A percentile compares a stretch with the other conserved stretches of the same genome.
These are phyloP conservation scores for Andrena bucephala DNA, from an alignment of 2,888 invertebrate species.

Conservation along the genomic window DNA sequence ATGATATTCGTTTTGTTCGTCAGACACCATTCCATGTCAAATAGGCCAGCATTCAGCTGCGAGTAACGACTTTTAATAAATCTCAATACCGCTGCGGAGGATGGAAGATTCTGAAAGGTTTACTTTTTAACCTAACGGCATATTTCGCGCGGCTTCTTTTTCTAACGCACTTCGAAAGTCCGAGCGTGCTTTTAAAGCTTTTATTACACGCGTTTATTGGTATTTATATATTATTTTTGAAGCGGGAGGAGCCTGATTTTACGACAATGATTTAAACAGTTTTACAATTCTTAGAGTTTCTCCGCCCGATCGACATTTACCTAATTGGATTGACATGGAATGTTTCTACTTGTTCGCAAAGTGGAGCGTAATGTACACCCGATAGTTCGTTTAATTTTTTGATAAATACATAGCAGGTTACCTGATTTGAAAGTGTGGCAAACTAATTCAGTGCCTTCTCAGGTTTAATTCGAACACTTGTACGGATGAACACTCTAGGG, in stretches of 20 bases:
- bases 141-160: too few relatives aligned
- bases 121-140: too few relatives aligned
- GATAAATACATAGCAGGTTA: conserved; percentile 21
- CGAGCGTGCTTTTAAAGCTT: too few relatives aligned
- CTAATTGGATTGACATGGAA: conserved; percentile 48
- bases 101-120: not conserved
- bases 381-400: conserved; percentile 17
- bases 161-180: too few relatives aligned
- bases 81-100: conserved; percentile 2
- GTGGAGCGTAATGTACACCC: not conserved
- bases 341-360: conserved; percentile 11
- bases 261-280: too few relatives aligned
- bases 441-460: conserved; percentile 40
- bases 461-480: conserved; percentile 17
- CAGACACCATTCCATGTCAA: conserved; percentile 54
- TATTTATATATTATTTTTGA: not conserved
- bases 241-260: not conserved
- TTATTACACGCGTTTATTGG: not conserved
- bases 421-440: conserved; percentile 22
- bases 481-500: conserved; percentile 15
- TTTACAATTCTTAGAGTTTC: too few relatives aligned
- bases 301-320: conserved; percentile 15
- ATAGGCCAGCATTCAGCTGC: conserved; percentile 15
- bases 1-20: conserved; percentile 16
- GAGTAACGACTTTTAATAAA: conserved; percentile 40